Conservation (phyloP, 2,797 vertebrate species). For the Enoplosus armatus region DNA sequence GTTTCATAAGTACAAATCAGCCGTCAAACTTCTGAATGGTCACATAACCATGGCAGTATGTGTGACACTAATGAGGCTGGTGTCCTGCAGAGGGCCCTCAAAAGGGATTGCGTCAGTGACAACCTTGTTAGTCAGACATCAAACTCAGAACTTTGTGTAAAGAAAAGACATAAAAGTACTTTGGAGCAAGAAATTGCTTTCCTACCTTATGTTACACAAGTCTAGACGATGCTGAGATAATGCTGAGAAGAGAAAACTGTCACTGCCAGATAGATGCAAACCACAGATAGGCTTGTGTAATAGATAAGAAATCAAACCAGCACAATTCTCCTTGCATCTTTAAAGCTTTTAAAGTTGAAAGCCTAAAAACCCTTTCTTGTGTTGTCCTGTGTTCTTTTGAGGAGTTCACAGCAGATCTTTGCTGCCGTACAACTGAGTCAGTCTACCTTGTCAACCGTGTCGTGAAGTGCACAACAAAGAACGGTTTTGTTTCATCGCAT, state of each 20-base stretch:
- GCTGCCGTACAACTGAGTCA: constrained; percentile 7
- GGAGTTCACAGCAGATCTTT: constrained; percentile 22
- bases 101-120: constrained; percentile 33
- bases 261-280: constrained; percentile 18
- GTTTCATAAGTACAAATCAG: constrained; percentile 30
- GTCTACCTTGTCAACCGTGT: constrained; percentile 14
- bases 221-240: constrained; percentile 30
- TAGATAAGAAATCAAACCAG: constrained; percentile 37
- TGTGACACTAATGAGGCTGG: constrained; percentile 58
- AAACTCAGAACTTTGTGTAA: constrained; percentile 25
- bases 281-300: constrained; percentile 25
- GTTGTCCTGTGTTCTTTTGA: constrained; percentile 31
- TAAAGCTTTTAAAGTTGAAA: constrained; percentile 30
- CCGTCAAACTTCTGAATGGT: constrained; percentile 13
- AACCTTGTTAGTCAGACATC: constrained; percentile 60
- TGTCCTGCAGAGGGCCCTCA: constrained; percentile 44
- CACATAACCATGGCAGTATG: constrained; percentile 20
- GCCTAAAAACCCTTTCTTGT: not conserved
- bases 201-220: constrained; percentile 19
- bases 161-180: constrained; percentile 7
- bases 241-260: constrained; percentile 37
- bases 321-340: not conserved
- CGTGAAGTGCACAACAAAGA: constrained; percentile 30
- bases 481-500: constrained; percentile 26
- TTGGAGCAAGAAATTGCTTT: constrained; percentile 1